Percentiles rank a stretch among this genome's conserved stretches.
phyloP scores from a whole-genome alignment of 2,797 vertebrate species.

The Syngnathus rostellatus region DNA sequence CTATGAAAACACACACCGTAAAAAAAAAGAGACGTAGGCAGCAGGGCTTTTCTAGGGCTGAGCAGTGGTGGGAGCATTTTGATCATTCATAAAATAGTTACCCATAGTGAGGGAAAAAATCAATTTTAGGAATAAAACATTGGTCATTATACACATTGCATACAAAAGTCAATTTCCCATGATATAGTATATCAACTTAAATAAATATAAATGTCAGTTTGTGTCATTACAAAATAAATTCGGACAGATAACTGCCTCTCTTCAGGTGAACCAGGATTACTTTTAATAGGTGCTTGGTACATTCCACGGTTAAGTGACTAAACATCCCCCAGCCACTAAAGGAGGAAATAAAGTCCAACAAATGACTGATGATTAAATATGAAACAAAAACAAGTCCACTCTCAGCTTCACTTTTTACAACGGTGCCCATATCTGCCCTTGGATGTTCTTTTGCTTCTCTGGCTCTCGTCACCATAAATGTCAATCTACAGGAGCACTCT shows the following conservation, averaged over 20 bases:
- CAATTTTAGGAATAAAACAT: no score
- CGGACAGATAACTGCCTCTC: no score
- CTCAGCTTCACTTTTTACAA: neutral
- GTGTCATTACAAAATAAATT: no score
- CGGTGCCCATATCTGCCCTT: neutral
- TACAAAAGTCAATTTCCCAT: no score
- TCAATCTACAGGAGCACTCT: neutral
- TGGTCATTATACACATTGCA: no score
- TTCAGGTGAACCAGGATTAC: no score
- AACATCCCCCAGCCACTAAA: no score
- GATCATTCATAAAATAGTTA: neutral
- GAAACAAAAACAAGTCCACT: neutral
- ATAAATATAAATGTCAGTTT: no score
- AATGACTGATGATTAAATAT: neutral
- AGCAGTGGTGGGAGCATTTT: neutral
- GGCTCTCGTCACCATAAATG: neutral
- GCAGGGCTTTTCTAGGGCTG: neutral
- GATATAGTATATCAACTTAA: no score
- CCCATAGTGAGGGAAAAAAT: neutral
- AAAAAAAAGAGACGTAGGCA: neutral
- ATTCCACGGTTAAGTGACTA: no score
- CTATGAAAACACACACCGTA: constrained; percentile 9
- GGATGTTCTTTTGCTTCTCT: neutral
- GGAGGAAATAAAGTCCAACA: neutral
- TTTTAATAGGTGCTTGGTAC: no score